These are phyloP conservation scores for Chalcis sispes DNA, from an alignment of 2,888 invertebrate species.

Conservation along the genomic window DNA sequence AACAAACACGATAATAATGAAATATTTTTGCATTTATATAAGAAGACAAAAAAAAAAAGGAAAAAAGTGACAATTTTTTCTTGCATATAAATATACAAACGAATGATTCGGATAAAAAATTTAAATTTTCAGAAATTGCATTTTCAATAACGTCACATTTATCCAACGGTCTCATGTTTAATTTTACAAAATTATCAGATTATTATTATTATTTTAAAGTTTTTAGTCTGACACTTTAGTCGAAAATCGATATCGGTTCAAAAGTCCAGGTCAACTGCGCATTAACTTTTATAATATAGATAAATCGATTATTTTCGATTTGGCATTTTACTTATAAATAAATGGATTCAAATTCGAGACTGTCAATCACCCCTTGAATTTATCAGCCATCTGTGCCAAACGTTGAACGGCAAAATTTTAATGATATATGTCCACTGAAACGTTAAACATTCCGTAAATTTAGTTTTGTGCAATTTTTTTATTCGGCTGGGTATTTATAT, in stretches of 20 bases:
- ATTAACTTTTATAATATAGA: background rate
- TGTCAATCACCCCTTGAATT: background rate
- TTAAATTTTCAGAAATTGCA: background rate
- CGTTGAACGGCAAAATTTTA: too few relatives aligned
- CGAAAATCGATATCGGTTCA: background rate
- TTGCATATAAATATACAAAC: too few relatives aligned
- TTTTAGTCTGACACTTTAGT: conserved; percentile 9
- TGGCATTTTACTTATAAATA: background rate
- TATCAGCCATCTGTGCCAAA: too few relatives aligned
- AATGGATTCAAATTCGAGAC: background rate
- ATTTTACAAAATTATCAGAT: background rate
- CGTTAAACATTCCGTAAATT: too few relatives aligned
- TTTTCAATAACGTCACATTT: background rate
- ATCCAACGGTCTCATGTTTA: background rate
- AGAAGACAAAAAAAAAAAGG: too few relatives aligned
- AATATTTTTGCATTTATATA: too few relatives aligned
- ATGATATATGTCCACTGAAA: too few relatives aligned
- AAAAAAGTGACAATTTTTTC: too few relatives aligned
- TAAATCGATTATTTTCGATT: background rate
- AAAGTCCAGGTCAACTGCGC: background rate
- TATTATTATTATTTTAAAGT: conserved; percentile 17
- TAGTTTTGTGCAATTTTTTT: too few relatives aligned
- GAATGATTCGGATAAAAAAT: too few relatives aligned
- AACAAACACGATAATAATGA: too few relatives aligned
- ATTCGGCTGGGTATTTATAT: too few relatives aligned